Evolutionary conservation across 2,888 invertebrate genomes (phyloP).

Genomic region (Pycnomerus fuliginosus): DNA sequence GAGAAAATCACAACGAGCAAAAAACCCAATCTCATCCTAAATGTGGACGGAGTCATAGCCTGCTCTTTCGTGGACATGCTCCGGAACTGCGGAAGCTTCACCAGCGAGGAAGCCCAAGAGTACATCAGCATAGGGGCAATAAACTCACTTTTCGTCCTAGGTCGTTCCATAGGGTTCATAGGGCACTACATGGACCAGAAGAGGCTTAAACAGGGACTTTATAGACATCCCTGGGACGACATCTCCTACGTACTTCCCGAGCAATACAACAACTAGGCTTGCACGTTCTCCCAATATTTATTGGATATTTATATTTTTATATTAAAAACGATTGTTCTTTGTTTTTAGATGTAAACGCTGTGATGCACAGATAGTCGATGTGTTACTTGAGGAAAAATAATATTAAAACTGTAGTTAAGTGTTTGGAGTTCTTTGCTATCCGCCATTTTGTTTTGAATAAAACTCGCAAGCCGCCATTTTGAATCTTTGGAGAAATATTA

Average conservation of each 20-base stretch:
- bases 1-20: conserved; percentile 99
- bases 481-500: too few species aligned
- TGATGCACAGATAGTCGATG: too few species aligned
- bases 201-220: conserved; percentile 96
- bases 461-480: too few species aligned
- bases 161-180: conserved; percentile 97
- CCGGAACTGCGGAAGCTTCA: conserved; percentile 90
- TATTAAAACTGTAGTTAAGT: too few species aligned
- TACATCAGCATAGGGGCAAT: conserved; percentile 97
- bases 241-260: conserved; percentile 87
- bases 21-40: conserved; percentile 99
- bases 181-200: conserved; percentile 99
- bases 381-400: too few species aligned
- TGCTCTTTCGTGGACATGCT: conserved; percentile 97
- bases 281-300: background rate
- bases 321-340: too few species aligned
- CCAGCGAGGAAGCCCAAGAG: conserved; percentile 95
- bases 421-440: too few species aligned
- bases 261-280: conserved; percentile 56
- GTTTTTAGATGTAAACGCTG: too few species aligned
- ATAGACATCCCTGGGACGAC: conserved; percentile 99
- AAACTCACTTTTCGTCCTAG: conserved; percentile 97
- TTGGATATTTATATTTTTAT: background rate
- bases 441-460: too few species aligned
- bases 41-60: conserved; percentile 98